Base-by-base conservation (phyloP, 2,113 vertebrate genomes). In the Bufo bufo region DNA sequence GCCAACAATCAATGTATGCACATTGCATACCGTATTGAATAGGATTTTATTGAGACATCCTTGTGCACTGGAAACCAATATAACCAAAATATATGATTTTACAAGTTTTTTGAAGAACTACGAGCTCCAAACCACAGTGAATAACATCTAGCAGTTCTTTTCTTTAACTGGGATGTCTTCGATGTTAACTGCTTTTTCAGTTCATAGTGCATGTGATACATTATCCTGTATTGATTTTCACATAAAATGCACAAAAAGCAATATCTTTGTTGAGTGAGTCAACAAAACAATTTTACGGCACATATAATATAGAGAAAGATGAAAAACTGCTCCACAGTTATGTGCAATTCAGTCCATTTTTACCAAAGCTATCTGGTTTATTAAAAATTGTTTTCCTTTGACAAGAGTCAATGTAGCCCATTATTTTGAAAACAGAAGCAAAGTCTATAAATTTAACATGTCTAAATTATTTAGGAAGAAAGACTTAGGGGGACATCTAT, bases 191-290 rank as follows among this genome's bases (percentile, higher is more conserved):
- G 33, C 43, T 45, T 77, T 54, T 77, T 77, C 43, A 77, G 72
- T 77, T 77, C 45, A 77, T 43, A 61, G 72, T 58, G 17, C 71
- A 43, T 19, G 13, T 52, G 16, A 49, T 86, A 86, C 59, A 86
- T 63, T 86, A 86, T 77, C 72, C 85, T 50, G 33, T 72, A 86
- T 86, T 86, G 85, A 86, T 86, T 77, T 86, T 63, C 74, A 59
- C 56, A 86, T 86, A 86, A 86, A 86, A 65, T 77, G 74, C 74
- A 86, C 85, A 77, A n/a, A 78, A 86, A 78, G 45, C 58, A 86
- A 65, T 65, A 61, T 52, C 85, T 63, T 63, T 61, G 17, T 10
- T 61, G 43, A 85, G 16, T 65, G 12, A 86, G 58, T 63, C 74
- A 86, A 65, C 85, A 77, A 50, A 75, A 86, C 45, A n/a, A 23